These are phyloP conservation scores for Thamnophis sirtalis DNA, from an alignment of 2,113 vertebrate species.

Conservation along the genomic window DNA sequence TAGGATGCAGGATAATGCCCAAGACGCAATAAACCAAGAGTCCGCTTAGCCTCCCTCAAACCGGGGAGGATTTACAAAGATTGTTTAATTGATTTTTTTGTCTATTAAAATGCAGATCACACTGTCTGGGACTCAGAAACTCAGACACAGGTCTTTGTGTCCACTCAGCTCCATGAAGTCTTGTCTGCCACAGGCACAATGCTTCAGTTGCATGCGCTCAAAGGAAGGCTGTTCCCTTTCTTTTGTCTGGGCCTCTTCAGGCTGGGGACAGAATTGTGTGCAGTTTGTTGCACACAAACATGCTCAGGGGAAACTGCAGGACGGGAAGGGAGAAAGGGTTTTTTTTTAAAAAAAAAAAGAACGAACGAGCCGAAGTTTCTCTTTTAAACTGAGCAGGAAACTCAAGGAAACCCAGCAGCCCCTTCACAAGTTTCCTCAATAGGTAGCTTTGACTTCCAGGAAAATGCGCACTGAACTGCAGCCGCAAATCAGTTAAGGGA, in stretches of 20 bases:
- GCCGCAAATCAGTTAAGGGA: not conserved
- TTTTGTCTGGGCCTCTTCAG: conserved; percentile 67
- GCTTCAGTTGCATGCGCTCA: conserved; percentile 58
- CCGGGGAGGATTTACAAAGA: conserved; percentile 57
- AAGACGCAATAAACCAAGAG: conserved; percentile 47
- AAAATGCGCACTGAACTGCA: not conserved
- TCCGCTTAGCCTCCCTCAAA: conserved; percentile 6
- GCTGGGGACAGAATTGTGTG: conserved; percentile 22
- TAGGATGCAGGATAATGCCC: not conserved
- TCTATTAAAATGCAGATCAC: conserved; percentile 77
- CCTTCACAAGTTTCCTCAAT: not conserved
- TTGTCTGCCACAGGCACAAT: conserved; percentile 71
- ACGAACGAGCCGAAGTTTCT: not conserved
- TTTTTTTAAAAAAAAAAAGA: not conserved
- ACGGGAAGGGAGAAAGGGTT: not conserved
- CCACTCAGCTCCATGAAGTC: conserved; percentile 66
- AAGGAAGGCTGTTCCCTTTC: conserved; percentile 68
- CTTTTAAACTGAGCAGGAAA: not conserved
- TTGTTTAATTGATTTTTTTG: conserved; percentile 77
- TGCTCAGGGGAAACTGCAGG: not conserved
- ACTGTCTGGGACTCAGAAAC: conserved; percentile 64
- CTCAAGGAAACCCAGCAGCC: not conserved
- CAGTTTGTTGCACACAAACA: not conserved
- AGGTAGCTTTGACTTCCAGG: not conserved
- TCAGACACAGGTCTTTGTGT: conserved; percentile 75